A percentile compares a stretch with the other conserved stretches of the same genome.
Conservation (phyloP, 2,113 vertebrate genomes). For the Alaudala cheleensis region DNA sequence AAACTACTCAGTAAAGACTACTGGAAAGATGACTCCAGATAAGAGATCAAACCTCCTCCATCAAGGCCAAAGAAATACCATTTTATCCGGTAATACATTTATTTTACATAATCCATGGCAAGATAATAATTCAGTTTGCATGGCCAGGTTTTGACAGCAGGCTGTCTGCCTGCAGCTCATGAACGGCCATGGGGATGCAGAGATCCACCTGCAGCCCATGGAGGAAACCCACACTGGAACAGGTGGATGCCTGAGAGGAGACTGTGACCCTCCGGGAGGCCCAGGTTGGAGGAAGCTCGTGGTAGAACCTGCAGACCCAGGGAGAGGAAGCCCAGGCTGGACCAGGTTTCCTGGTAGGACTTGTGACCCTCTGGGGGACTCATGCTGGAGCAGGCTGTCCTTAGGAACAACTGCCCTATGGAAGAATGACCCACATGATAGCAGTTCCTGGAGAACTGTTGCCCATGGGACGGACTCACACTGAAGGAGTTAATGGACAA, state of each 20-base stretch:
- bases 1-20: background rate
- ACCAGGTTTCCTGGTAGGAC: background rate
- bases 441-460: background rate
- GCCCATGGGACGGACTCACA: too few species aligned
- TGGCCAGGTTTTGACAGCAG: background rate
- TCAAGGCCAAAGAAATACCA: background rate
- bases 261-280: too few species aligned
- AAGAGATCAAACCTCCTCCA: background rate
- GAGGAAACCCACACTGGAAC: background rate
- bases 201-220: background rate
- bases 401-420: too few species aligned
- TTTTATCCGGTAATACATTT: background rate
- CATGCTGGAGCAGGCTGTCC: background rate
- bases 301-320: too few species aligned
- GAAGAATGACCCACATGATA: background rate
- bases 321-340: too few species aligned
- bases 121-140: background rate
- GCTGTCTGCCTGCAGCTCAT: background rate
- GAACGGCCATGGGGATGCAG: fast-evolving
- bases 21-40: background rate
- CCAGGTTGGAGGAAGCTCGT: too few species aligned
- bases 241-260: too few species aligned
- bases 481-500: background rate
- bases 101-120: background rate
- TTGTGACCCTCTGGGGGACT: background rate